Percentiles rank a stretch among this genome's conserved stretches.
Evolutionary conservation across 2,113 vertebrate genomes (phyloP).

Genomic region (Myxocyprinus asiaticus): DNA sequence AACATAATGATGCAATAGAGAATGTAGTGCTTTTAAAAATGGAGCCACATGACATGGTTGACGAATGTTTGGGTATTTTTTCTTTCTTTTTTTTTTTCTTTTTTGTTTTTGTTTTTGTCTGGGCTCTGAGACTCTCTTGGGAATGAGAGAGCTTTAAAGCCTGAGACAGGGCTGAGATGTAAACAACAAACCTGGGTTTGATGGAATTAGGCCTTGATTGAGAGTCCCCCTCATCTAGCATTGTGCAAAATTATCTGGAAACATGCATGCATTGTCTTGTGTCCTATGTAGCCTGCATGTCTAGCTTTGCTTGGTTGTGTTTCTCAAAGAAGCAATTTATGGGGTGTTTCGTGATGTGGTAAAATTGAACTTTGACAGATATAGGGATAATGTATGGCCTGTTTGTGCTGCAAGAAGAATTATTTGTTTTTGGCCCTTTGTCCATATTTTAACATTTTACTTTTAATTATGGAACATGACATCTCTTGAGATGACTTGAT

Average conservation of each 20-base stretch:
- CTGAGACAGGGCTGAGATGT: conserved; percentile 8
- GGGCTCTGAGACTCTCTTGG: conserved; percentile 44
- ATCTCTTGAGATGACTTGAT: no score
- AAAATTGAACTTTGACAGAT: neutral
- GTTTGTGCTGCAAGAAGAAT: conserved; percentile 1
- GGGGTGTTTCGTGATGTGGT: conserved; percentile 4
- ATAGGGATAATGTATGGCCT: neutral
- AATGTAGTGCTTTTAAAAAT: conserved; percentile 39
- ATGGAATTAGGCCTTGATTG: no score
- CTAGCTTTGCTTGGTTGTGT: no score
- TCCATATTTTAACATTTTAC: neutral
- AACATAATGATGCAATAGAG: conserved; percentile 60
- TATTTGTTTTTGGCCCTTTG: no score
- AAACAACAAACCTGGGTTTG: conserved; percentile 32
- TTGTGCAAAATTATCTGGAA: no score
- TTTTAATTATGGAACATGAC: conserved; percentile 47
- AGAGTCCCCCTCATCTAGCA: no score
- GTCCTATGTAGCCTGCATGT: no score
- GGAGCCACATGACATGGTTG: conserved; percentile 12
- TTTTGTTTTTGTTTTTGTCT: conserved; percentile 40
- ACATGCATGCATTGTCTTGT: no score
- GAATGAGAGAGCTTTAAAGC: conserved; percentile 22
- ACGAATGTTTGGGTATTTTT: no score
- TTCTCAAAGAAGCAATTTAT: conserved; percentile 18
- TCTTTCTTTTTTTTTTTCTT: no score